phyloP scores from a whole-genome alignment of 2,888 invertebrate species.

The Clivina fossor region DNA sequence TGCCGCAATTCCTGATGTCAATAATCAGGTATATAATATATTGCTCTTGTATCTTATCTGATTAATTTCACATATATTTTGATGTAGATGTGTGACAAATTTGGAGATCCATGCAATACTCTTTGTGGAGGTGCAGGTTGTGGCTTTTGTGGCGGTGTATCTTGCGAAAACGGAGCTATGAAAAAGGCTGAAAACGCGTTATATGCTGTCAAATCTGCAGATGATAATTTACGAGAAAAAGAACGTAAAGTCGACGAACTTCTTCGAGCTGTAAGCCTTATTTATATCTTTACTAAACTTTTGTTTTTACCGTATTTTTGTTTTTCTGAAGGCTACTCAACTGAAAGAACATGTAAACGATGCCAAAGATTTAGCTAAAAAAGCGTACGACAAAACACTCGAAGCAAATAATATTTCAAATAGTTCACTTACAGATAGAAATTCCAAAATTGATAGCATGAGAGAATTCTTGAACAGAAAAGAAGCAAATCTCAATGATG shows the following conservation, averaged over 20 bases:
- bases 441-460: slow-evolving; percentile 48
- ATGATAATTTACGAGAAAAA: slow-evolving; percentile 74
- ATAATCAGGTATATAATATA: slow-evolving; percentile 71
- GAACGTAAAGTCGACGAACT: slow-evolving; percentile 81
- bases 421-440: slow-evolving; percentile 46
- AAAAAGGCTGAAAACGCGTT: slow-evolving; percentile 88
- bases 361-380: slow-evolving; percentile 70
- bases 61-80: slow-evolving; percentile 49
- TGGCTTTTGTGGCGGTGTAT: slow-evolving; percentile 80
- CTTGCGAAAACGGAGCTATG: slow-evolving; percentile 87
- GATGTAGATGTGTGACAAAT: slow-evolving; percentile 78
- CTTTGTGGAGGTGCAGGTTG: slow-evolving; percentile 97
- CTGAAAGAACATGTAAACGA: slow-evolving; percentile 75
- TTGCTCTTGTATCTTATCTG: slow-evolving; percentile 54
- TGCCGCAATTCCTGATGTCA: slow-evolving; percentile 77
- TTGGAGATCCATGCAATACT: slow-evolving; percentile 78
- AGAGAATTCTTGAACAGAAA: slow-evolving; percentile 48
- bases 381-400: slow-evolving; percentile 66
- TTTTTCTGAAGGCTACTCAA: slow-evolving; percentile 64
- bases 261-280: slow-evolving; percentile 62
- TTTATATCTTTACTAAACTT: neutral
- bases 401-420: slow-evolving; percentile 47
- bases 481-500: slow-evolving; percentile 59
- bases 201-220: slow-evolving; percentile 83
- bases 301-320: too few species aligned